A percentile compares a stretch with the other conserved stretches of the same genome.
phyloP scores from a whole-genome alignment of 2,113 vertebrate species.

The Prunella himalayana region DNA sequence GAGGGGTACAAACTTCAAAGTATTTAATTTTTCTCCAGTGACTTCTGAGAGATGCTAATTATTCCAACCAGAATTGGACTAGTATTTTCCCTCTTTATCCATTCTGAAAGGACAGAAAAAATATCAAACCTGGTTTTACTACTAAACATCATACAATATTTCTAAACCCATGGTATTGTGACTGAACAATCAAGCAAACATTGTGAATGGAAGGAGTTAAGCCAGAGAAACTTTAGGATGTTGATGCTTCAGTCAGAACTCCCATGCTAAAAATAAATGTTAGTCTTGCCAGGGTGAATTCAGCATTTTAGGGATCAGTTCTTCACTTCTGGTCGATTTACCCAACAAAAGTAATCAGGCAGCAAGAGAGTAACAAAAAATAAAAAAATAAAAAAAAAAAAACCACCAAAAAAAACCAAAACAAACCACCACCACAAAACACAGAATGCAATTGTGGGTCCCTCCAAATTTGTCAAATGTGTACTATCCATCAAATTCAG shows the following conservation, averaged over 20 bases:
- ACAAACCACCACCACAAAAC: not conserved
- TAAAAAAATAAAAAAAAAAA: not conserved
- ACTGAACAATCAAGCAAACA: not conserved
- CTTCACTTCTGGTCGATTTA: not conserved
- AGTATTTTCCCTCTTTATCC: not conserved
- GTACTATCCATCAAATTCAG: not conserved
- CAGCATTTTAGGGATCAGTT: not conserved
- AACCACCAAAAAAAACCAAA: no score
- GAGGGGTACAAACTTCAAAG: not conserved
- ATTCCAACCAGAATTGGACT: not conserved
- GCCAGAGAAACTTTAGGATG: not conserved
- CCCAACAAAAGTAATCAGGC: not conserved
- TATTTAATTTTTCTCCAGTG: not conserved
- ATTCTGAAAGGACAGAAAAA: not conserved
- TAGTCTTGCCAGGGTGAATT: not conserved
- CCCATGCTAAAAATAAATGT: not conserved
- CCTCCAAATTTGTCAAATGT: not conserved
- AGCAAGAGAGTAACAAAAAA: not conserved
- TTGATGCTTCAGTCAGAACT: not conserved
- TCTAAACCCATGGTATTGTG: not conserved
- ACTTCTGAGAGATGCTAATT: not conserved
- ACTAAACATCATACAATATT: not conserved
- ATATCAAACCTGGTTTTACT: not conserved
- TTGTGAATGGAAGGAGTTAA: not conserved
- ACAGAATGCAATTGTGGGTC: not conserved